A percentile compares a stretch with the other conserved stretches of the same genome.
Evolutionary conservation across 2,888 invertebrate genomes (phyloP).

Genomic region (Microdon myrmicae): DNA sequence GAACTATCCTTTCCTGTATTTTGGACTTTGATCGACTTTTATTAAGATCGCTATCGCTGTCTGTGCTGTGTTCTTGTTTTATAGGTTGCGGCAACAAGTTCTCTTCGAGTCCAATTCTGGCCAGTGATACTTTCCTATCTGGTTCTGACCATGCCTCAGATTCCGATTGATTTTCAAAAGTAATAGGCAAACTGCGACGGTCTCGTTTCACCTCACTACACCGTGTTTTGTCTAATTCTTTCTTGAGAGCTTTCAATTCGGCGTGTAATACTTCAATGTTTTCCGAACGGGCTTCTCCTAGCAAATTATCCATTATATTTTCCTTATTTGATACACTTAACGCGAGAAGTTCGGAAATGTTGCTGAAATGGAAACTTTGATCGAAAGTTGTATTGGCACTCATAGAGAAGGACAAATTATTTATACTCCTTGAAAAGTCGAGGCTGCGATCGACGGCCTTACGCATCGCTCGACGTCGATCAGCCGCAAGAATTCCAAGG

Average conservation of each 20-base stretch:
- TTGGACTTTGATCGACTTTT: slow-evolving; percentile 58
- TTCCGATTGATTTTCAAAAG: slow-evolving; percentile 69
- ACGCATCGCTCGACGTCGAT: slow-evolving; percentile 69
- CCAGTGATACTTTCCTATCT: slow-evolving; percentile 82
- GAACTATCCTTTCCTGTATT: slow-evolving; percentile 65
- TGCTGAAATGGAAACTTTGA: slow-evolving; percentile 68
- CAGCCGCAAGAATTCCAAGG: slow-evolving; percentile 68
- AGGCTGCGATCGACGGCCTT: slow-evolving; percentile 70
- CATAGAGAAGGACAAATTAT: slow-evolving; percentile 63
- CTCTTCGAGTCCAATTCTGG: slow-evolving; percentile 78
- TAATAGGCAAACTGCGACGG: slow-evolving; percentile 61
- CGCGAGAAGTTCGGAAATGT: slow-evolving; percentile 67
- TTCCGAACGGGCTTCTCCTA: slow-evolving; percentile 56
- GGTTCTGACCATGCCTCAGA: slow-evolving; percentile 91
- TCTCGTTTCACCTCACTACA: slow-evolving; percentile 59
- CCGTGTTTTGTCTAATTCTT: slow-evolving; percentile 58
- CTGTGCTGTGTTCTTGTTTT: slow-evolving; percentile 64
- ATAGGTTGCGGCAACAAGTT: slow-evolving; percentile 46
- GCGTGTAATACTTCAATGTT: slow-evolving; percentile 58
- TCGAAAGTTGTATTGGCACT: slow-evolving; percentile 66
- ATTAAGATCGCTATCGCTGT: slow-evolving; percentile 53
- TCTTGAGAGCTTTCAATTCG: slow-evolving; percentile 60
- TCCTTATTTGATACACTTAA: slow-evolving; percentile 39
- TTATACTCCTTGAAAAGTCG: slow-evolving; percentile 69
- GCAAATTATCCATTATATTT: slow-evolving; percentile 60